Evolutionary conservation across 2,113 vertebrate genomes (phyloP).

Genomic region (Clarias gariepinus): DNA sequence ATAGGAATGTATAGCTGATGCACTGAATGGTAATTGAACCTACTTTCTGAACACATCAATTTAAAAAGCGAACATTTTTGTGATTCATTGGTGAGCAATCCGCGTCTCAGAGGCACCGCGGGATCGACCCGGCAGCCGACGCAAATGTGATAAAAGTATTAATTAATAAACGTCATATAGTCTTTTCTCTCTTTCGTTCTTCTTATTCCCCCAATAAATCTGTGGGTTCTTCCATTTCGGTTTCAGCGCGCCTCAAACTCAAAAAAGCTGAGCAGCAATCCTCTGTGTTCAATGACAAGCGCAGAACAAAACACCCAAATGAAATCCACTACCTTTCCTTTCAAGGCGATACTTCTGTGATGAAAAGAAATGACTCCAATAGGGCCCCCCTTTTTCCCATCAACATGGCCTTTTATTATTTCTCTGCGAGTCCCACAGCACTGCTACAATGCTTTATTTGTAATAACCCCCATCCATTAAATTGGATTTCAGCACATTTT

Average conservation of each 20-base stretch:
- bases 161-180: conserved; percentile 54
- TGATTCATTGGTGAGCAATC: conserved; percentile 44
- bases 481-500: conserved; percentile 43
- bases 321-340: conserved; percentile 44
- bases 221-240: conserved; percentile 25
- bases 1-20: background rate
- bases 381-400: conserved; percentile 1
- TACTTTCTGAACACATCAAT: conserved; percentile 21
- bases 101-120: conserved; percentile 18
- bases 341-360: conserved; percentile 43
- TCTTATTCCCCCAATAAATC: conserved; percentile 49
- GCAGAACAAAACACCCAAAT: conserved; percentile 49
- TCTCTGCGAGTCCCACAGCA: conserved; percentile 34
- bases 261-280: conserved; percentile 12
- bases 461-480: conserved; percentile 56
- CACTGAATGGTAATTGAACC: conserved; percentile 49
- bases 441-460: conserved; percentile 53
- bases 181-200: conserved; percentile 5
- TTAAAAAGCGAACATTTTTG: background rate
- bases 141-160: conserved; percentile 55
- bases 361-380: conserved; percentile 50
- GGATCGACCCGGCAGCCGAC: conserved; percentile 47
- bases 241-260: conserved; percentile 18
- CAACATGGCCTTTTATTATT: conserved; percentile 51
- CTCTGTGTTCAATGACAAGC: conserved; percentile 47